Evolutionary conservation across 2,888 invertebrate genomes (phyloP).

Genomic region (Acleris holmiana): DNA sequence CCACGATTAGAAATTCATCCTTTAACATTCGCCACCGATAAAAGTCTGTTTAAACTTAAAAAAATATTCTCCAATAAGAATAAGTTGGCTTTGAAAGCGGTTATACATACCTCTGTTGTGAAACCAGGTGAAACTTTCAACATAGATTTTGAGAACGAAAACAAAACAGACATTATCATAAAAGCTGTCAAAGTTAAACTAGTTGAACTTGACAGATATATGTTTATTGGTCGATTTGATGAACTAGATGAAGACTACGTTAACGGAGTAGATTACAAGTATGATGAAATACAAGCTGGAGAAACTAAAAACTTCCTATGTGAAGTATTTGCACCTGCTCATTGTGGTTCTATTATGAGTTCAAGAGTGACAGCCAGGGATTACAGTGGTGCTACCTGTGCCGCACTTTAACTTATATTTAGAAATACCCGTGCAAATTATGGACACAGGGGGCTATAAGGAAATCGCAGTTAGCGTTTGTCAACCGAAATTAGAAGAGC

Average conservation of each 20-base stretch:
- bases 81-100: conserved; percentile 13
- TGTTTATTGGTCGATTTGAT: conserved; percentile 7
- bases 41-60: conserved; percentile 23
- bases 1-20: conserved; percentile 25
- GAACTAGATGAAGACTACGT: conserved; percentile 15
- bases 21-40: conserved; percentile 14
- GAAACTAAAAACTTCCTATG: conserved; percentile 16
- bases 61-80: conserved; percentile 22
- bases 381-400: conserved; percentile 24
- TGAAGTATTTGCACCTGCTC: conserved; percentile 20
- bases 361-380: conserved; percentile 27
- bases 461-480: background rate
- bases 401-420: conserved; percentile 25
- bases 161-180: conserved; percentile 23
- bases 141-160: conserved; percentile 27
- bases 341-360: conserved; percentile 19
- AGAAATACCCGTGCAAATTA: conserved; percentile 33
- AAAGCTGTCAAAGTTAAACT: conserved; percentile 32
- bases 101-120: conserved; percentile 21
- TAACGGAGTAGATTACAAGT: conserved; percentile 12
- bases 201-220: conserved; percentile 23
- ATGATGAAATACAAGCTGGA: conserved; percentile 22
- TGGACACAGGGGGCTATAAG: background rate
- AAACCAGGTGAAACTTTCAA: conserved; percentile 24
- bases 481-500: background rate